Evolutionary conservation across 2,888 invertebrate genomes (phyloP), one percentile per base, ranked within the genome.

Genomic region (Synergus laeviventris): DNA sequence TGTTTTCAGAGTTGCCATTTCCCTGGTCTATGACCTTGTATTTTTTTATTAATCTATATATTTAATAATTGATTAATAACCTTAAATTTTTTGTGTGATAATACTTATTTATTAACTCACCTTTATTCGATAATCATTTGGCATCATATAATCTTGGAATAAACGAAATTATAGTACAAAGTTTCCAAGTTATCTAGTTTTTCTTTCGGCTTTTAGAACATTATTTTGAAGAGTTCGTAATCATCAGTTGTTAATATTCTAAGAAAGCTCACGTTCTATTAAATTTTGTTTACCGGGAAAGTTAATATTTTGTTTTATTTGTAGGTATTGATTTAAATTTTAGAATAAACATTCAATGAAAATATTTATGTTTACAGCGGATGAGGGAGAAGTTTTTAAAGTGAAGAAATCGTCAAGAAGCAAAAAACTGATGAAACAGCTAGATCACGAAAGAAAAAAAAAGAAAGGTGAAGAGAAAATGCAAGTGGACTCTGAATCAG

Each of bases 371-470:
- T 78, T 90, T 89, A 91, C 92, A 92, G 96, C 96, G 87, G 96
- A 96, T 89, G 95, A 94, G 84, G 96, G 94, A 38, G 98, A 98
- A 92, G 95, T 96, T 74, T 98, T 99, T 91, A 96, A 98, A 93
- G 97, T 99, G 74, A 98, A 97, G 91, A 98, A 98, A 91, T 98
- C 98, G 11, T 97, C 97, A 11, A 96, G 98, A 88, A 98, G 98
- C 91, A 96, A 97, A 91, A 94, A 96, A 90, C 93, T 98, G 76
- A 95, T 97, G 92, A 95, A 96, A 89, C 95, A 96, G 89, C 92
- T 96, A 87, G 96, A 97, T 88, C 95, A 95, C 90, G 96, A 97
- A 89, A 94, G 94, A 76, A 92, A 92, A 84, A 93, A 92, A 89
- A 92, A 92, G 88, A 93, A 93, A 90, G 90, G 90, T 87, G 93